These are phyloP conservation scores for Dryoscopus gambensis DNA, from an alignment of 2,113 vertebrate species.

Conservation along the genomic window DNA sequence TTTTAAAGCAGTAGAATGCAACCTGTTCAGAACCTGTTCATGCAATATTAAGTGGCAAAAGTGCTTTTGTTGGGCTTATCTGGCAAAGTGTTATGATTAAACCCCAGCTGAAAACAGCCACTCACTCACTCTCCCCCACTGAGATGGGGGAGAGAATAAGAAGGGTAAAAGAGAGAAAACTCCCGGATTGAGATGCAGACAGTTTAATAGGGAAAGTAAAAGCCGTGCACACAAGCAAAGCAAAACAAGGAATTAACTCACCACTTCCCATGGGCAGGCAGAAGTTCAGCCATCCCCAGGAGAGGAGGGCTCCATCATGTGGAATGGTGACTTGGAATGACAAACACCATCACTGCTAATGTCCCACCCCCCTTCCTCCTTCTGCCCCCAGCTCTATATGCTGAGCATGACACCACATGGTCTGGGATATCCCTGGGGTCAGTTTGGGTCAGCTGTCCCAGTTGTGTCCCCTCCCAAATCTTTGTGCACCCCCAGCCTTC, in stretches of 20 bases:
- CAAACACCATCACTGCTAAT: background rate
- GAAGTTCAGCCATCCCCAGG: background rate
- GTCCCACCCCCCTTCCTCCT: background rate
- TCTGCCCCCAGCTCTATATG: background rate
- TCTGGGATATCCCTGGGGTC: background rate
- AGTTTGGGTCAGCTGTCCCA: background rate
- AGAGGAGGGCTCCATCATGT: background rate
- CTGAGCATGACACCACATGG: background rate
- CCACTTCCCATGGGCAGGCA: background rate
- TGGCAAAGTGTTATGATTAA: background rate
- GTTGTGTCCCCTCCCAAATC: background rate
- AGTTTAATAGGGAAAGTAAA: background rate
- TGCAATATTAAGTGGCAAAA: background rate
- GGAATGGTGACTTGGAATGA: background rate
- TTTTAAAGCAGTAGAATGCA: background rate
- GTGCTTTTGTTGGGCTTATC: background rate
- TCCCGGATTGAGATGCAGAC: background rate
- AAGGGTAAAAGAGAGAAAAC: background rate
- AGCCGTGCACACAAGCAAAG: background rate
- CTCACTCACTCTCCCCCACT: rapidly evolving
- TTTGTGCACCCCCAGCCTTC: background rate
- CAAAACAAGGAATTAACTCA: background rate
- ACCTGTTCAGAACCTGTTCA: background rate
- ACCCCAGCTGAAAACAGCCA: background rate
- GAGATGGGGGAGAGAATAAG: background rate